These are phyloP conservation scores for Clarias laeviceps DNA, from an alignment of 2,797 vertebrate species.

Conservation along the genomic window DNA sequence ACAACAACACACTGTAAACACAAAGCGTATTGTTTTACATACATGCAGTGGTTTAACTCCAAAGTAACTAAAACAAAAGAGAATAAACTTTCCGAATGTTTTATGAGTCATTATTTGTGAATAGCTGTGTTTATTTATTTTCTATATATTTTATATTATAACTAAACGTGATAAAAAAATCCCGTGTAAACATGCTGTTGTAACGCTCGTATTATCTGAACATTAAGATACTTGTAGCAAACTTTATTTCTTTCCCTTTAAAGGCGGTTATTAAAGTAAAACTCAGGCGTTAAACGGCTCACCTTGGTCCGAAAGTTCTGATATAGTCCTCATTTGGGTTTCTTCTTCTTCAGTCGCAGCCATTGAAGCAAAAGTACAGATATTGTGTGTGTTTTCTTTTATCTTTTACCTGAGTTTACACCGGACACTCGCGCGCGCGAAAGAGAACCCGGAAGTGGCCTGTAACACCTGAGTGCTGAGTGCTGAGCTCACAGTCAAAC, in stretches of 20 bases:
- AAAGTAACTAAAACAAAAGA: not conserved
- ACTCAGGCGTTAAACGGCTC: conserved; percentile 4
- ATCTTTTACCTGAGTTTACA: not conserved
- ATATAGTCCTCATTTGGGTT: conserved; percentile 45
- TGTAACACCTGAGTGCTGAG: not conserved
- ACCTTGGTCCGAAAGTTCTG: conserved; percentile 65
- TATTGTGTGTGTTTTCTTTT: not conserved
- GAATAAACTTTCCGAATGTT: not conserved
- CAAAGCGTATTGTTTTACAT: not conserved
- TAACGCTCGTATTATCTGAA: no score
- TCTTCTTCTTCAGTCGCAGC: conserved; percentile 55
- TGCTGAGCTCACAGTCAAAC: not conserved
- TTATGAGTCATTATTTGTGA: not conserved
- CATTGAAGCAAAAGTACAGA: conserved; percentile 53
- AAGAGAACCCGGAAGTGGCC: conserved; percentile 29
- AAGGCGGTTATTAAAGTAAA: not conserved
- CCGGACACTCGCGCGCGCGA: conserved; percentile 3
- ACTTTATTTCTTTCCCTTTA: not conserved
- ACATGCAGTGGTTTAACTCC: not conserved
- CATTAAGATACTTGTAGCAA: not conserved
- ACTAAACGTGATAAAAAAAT: not conserved
- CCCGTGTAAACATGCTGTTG: no score
- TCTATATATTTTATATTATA: no score
- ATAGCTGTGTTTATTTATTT: not conserved
- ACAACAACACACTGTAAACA: not conserved